These are phyloP conservation scores for Sycophila sp. DNA, from an alignment of 1,140 invertebrate species.

Conservation along the genomic window DNA sequence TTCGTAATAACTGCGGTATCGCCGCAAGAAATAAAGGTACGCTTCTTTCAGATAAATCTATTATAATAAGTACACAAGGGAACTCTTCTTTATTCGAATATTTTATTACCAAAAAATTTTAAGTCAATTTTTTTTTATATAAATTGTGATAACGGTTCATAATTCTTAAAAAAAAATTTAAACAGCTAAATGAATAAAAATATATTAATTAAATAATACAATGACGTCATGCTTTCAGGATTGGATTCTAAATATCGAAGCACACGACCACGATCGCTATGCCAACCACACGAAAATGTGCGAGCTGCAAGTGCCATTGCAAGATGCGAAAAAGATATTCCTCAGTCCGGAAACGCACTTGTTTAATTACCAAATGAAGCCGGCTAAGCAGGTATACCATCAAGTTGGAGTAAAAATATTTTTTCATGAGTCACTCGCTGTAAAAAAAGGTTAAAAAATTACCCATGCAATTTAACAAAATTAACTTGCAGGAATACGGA, in stretches of 20 bases:
- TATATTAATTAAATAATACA: too few species aligned
- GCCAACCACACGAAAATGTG: constrained; percentile 64
- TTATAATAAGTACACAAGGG: too few species aligned
- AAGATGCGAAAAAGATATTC: constrained; percentile 56
- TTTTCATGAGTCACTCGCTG: constrained; percentile 16
- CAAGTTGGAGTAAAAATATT: too few species aligned
- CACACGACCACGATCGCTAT: constrained; percentile 60
- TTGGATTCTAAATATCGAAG: constrained; percentile 58
- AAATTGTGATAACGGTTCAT: too few species aligned
- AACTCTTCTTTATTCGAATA: background rate
- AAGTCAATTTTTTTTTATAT: too few species aligned
- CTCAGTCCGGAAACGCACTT: constrained; percentile 57
- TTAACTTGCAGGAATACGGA: constrained; percentile 59
- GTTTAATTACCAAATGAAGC: constrained; percentile 62
- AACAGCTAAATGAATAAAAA: too few species aligned
- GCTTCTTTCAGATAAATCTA: background rate
- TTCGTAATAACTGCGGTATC: constrained; percentile 59
- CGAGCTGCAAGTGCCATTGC: constrained; percentile 55
- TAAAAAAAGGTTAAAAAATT: background rate
- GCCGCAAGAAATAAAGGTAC: constrained; percentile 59
- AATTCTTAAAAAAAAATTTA: too few species aligned
- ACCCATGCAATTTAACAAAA: background rate
- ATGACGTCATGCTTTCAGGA: too few species aligned
- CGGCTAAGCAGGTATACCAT: constrained; percentile 56
- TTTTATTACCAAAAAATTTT: too few species aligned